Conservation (phyloP, 2,888 invertebrate genomes). For the Trichopoda pennipes region DNA sequence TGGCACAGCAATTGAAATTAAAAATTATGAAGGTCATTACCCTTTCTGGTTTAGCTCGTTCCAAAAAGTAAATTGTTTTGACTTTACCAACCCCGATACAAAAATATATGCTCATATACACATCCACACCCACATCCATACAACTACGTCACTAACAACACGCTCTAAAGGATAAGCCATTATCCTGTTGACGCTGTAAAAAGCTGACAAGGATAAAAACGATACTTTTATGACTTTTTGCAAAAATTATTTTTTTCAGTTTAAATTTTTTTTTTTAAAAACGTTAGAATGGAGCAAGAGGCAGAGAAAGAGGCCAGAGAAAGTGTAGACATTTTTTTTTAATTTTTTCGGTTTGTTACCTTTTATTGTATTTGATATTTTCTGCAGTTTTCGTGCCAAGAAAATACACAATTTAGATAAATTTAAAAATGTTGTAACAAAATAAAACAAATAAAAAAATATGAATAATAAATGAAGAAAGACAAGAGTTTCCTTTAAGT, state of each 20-base stretch:
- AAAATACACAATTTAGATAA: slow-evolving; percentile 29
- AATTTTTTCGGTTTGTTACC: slow-evolving; percentile 49
- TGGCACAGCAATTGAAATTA: too few relatives aligned
- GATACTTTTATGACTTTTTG: slow-evolving; percentile 60
- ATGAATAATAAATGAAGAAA: slow-evolving; percentile 35
- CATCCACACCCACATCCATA: background rate
- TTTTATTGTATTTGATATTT: slow-evolving; percentile 3
- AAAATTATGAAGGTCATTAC: too few relatives aligned
- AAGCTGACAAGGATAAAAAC: slow-evolving; percentile 65
- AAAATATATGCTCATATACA: background rate
- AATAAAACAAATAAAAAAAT: background rate
- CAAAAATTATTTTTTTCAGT: background rate
- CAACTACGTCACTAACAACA: slow-evolving; percentile 28
- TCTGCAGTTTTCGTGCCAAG: slow-evolving; percentile 47
- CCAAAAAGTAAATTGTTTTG: too few relatives aligned
- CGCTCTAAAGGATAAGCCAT: slow-evolving; percentile 66
- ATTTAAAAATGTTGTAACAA: slow-evolving; percentile 25
- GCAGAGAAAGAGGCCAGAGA: background rate
- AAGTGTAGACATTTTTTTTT: slow-evolving; percentile 38
- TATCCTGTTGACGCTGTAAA: slow-evolving; percentile 68
- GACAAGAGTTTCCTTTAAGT: background rate
- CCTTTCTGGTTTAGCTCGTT: too few relatives aligned
- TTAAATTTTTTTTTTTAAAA: slow-evolving; percentile 14
- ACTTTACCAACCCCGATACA: background rate
- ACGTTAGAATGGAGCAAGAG: background rate